Base-by-base conservation (phyloP, 2,888 invertebrate species). In the Drosophila cognata region DNA sequence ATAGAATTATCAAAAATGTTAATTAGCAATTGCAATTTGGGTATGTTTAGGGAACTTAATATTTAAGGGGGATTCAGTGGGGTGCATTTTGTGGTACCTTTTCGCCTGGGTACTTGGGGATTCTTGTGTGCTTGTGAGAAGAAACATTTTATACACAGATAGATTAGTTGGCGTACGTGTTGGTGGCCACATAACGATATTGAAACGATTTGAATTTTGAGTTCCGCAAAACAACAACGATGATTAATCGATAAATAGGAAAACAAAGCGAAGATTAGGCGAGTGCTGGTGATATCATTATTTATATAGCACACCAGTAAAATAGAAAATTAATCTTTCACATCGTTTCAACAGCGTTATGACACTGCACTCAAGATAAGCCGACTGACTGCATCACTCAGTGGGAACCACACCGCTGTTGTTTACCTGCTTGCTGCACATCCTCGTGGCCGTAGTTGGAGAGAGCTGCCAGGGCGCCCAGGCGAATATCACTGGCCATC, bases 381-480 rank as follows among this genome's bases (percentile, higher is more conserved):
- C 4, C 0, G 29, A 29, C 10, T 25, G 29, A 18, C 0, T 31
- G 29, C 29, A 36, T 0, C 25, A 55, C 16, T 18, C 18, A 7
- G 46, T 13, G 46, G 8, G 16, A 38, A 7, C 5, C 4, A 33
- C 1, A 3, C 6, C 1, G n/a, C 33, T 1, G 5, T 18, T 88
- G 76, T 90, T 92, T 79, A 92, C 92, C 92, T 75, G 92, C 93
- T 78, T 91, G 91, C 60, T 91, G 92, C 33, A 91, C 92, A 58
- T 92, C 92, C 53, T 92, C 92, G 41, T 91, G 82, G 88, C 92
- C 93, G 53, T 93, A 93, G 21, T 92, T 93, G 50, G 93, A 91
- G 33, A 93, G 83, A 0, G 93, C 93, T 2, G 93, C 93, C 56
- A 93, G 79, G 5, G 93, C 92, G 13, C 93, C 93, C 70, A 93